Evolutionary conservation across 2,888 invertebrate genomes (phyloP), one percentile per base, ranked within the genome.

Genomic region (Drosophila rubida): DNA sequence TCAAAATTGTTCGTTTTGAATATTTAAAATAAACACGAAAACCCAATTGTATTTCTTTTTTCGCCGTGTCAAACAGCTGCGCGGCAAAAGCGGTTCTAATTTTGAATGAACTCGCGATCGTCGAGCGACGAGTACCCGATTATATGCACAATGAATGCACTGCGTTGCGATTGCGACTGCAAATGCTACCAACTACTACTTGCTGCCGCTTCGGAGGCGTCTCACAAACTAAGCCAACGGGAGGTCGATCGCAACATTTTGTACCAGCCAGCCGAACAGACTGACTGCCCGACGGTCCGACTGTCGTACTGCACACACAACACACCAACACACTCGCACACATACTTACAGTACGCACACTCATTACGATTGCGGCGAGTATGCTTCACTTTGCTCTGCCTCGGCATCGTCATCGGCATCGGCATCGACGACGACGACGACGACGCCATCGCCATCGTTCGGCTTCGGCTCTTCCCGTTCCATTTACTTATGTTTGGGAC

Each of bases 171-270:
- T 70, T 37, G 51, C 27, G 14, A 37, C 4, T 32, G 65, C 59
- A 53, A 62, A 59, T 66, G 81, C 81, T 84, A 80, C 67, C 78
- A 81, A 86, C 79, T 84, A 79, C 78, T 88, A 79, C 78, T 88
- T 62, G 74, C 80, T 62, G 74, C 80, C 88, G 76, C 88, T 79
- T 78, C 77, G 78, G 77, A 69, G 82, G 88, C 87, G 89, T 90
- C 85, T 79, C 79, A 82, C 87, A 82, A 79, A 90, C 90, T 90
- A 90, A 90, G 79, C 80, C 79, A 73, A 81, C 67, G 72, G 80
- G 76, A 72, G 78, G 76, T 75, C 80, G 88, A 82, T 90, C 88
- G 78, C 81, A 65, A 57, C 75, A 64, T 80, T 90, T 78, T 90
- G 89, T 90, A 89, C 72, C 57, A 46, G 50, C n/a, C 41, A 35